Percentiles rank a stretch among this genome's conserved stretches.
These are phyloP conservation scores for Eilema griseolum DNA, from an alignment of 2,888 invertebrate genomes.

Conservation along the genomic window DNA sequence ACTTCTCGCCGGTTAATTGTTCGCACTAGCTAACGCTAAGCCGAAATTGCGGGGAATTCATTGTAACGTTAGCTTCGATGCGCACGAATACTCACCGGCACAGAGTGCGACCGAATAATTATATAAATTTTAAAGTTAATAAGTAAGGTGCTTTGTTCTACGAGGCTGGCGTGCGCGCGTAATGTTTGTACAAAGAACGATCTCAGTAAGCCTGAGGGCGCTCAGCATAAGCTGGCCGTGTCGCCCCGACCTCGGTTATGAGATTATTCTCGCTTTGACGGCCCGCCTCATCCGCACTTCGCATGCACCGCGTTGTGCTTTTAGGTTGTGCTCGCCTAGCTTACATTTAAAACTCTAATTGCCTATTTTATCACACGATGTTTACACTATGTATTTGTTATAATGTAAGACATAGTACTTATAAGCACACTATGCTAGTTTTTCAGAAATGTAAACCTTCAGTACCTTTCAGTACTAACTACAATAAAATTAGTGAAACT, in stretches of 20 bases:
- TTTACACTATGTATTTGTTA: slow-evolving; percentile 53
- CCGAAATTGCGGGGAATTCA: slow-evolving; percentile 67
- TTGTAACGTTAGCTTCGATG: slow-evolving; percentile 69
- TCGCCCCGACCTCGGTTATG: slow-evolving; percentile 79
- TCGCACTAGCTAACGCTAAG: slow-evolving; percentile 60
- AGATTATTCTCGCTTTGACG: slow-evolving; percentile 84
- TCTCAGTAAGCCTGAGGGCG: slow-evolving; percentile 75
- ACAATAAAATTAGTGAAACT: neutral
- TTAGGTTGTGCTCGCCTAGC: slow-evolving; percentile 65
- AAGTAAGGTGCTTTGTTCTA: slow-evolving; percentile 60
- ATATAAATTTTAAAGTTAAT: slow-evolving; percentile 64
- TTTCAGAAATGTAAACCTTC: neutral
- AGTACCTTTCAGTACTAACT: no score
- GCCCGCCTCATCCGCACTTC: slow-evolving; percentile 65
- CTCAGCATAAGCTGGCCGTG: slow-evolving; percentile 75
- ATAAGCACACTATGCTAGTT: neutral
- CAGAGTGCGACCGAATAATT: slow-evolving; percentile 58
- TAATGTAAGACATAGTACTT: neutral
- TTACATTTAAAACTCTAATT: slow-evolving; percentile 76
- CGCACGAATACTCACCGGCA: slow-evolving; percentile 63
- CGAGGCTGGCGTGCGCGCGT: slow-evolving; percentile 48
- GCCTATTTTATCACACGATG: slow-evolving; percentile 67
- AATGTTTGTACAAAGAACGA: slow-evolving; percentile 75
- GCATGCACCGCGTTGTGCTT: slow-evolving; percentile 70
- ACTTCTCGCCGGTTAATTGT: slow-evolving; percentile 77